These are phyloP conservation scores for Acrobeloides nanus DNA, from an alignment of 2,888 invertebrate genomes.

Conservation along the genomic window DNA sequence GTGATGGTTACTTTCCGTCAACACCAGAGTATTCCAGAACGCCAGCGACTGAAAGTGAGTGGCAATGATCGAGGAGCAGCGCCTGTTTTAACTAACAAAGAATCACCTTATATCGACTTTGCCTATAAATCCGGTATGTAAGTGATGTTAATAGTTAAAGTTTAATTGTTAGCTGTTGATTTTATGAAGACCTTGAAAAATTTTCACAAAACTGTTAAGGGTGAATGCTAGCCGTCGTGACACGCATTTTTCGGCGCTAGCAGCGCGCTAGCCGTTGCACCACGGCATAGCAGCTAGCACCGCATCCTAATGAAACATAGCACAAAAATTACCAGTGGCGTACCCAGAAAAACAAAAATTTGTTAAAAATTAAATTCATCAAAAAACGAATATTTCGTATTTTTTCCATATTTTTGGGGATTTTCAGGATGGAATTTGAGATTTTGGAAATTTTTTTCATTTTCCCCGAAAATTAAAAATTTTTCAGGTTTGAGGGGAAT, in stretches of 20 bases:
- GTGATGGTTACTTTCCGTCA: conserved; percentile 47
- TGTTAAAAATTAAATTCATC: too few species aligned
- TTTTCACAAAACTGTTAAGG: neutral
- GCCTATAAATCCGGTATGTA: conserved; percentile 25
- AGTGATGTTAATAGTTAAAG: too few species aligned
- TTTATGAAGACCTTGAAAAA: neutral
- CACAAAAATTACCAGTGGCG: neutral
- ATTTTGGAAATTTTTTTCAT: too few species aligned
- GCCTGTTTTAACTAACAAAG: neutral
- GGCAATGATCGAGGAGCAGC: conserved; percentile 9
- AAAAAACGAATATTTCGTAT: too few species aligned
- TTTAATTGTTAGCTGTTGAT: neutral
- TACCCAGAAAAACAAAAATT: too few species aligned
- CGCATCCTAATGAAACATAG: neutral
- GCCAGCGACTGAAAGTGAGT: conserved; percentile 40
- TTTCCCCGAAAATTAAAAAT: too few species aligned
- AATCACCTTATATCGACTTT: conserved; percentile 20
- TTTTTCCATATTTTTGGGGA: too few species aligned
- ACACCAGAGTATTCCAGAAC: conserved; percentile 45
- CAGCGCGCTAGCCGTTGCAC: too few species aligned
- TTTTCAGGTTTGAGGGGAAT: too few species aligned
- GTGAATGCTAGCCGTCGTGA: conserved; percentile 6
- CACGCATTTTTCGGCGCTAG: too few species aligned
- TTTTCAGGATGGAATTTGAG: too few species aligned
- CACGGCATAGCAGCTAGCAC: too few species aligned